Percentiles rank a stretch among this genome's conserved stretches.
These are phyloP conservation scores for Botia almorhae DNA, from an alignment of 2,797 vertebrate species.

Conservation along the genomic window DNA sequence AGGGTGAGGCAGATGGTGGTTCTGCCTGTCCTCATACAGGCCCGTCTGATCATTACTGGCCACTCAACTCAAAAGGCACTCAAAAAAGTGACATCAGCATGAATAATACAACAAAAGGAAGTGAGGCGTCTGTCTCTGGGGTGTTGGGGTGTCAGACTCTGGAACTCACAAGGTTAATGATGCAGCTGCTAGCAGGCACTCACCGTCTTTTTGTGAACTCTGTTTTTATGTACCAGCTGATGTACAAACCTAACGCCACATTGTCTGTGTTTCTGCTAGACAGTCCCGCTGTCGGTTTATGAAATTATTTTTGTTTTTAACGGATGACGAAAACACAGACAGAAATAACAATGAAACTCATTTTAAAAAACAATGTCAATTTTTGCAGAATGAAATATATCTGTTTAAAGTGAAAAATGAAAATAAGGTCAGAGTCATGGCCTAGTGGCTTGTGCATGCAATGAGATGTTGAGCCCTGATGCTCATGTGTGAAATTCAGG, in stretches of 20 bases:
- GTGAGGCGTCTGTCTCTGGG: slow-evolving; percentile 56
- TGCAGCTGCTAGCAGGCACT: slow-evolving; percentile 16
- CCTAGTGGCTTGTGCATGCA: no score
- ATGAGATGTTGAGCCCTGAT: no score
- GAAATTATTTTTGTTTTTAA: no score
- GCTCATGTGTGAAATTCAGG: no score
- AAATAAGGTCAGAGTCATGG: no score
- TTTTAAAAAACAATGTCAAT: no score
- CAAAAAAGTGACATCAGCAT: slow-evolving; percentile 45
- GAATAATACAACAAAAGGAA: slow-evolving; percentile 54
- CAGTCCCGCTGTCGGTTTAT: background rate
- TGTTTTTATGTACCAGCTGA: slow-evolving; percentile 10
- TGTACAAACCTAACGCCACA: background rate
- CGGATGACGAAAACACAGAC: no score
- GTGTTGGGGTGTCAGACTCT: slow-evolving; percentile 53
- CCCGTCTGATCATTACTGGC: slow-evolving; percentile 35
- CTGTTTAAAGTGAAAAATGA: no score
- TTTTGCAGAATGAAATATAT: no score
- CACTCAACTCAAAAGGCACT: slow-evolving; percentile 30
- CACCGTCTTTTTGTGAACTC: background rate
- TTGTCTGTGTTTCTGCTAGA: background rate
- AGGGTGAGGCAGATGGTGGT: slow-evolving; percentile 26
- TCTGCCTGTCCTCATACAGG: slow-evolving; percentile 29
- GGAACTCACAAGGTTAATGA: slow-evolving; percentile 41
- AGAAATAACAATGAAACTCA: no score